Conservation (phyloP, 2,113 vertebrate genomes). For the Bombycilla garrulus region DNA sequence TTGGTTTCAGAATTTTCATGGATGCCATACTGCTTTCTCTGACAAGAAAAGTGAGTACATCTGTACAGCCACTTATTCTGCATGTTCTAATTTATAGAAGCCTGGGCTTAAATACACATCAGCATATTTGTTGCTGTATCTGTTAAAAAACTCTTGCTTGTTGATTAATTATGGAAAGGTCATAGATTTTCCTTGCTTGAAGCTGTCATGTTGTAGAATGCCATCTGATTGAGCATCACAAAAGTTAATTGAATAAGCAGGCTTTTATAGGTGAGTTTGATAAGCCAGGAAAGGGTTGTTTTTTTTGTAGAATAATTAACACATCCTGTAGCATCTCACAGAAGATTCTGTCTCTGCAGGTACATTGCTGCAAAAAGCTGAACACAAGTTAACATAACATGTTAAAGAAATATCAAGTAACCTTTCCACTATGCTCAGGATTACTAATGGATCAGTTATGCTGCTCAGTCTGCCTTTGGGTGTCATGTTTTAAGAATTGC, state of each 20-base stretch:
- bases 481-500: neutral
- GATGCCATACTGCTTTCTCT: conserved; percentile 94
- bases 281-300: neutral
- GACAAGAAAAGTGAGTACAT: conserved; percentile 85
- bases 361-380: neutral
- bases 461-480: neutral
- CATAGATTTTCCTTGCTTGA: neutral
- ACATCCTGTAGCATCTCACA: neutral
- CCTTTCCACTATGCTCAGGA: neutral
- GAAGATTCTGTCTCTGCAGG: neutral
- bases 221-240: neutral
- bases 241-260: neutral
- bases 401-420: neutral
- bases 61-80: neutral
- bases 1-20: conserved; percentile 98
- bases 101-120: neutral
- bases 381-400: neutral
- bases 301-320: neutral
- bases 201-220: neutral
- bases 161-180: neutral
- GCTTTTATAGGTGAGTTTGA: neutral
- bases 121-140: neutral
- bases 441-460: neutral
- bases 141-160: neutral
- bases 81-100: neutral